Base-by-base conservation (phyloP, 2,888 invertebrate species). In the Drosophila merina region DNA sequence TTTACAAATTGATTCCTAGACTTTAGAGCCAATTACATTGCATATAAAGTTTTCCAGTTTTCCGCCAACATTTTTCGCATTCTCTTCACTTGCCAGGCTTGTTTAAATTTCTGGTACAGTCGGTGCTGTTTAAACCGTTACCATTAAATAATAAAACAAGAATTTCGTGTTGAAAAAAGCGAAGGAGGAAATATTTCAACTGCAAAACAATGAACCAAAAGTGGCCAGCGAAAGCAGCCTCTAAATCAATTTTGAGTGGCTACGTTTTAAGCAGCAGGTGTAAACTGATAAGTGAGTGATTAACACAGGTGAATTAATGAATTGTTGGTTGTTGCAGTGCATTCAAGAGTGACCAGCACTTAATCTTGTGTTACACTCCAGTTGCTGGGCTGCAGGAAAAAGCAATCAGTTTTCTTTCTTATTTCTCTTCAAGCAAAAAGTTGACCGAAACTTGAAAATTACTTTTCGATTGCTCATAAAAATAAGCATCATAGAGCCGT, bases 371-470 rank as follows among this genome's bases (percentile, higher is more conserved):
- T 70, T 59, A 70, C 70, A 70, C 70, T 70, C 71, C 55, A 70
- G 52, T 60, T 70, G 47, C 26, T 55, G 31, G 33, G 3, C 33
- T 33, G 12, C 36, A 40, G 40, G 51, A 66, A 52, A n/a, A 30
- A n/a, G 26, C n/a, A 31, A 30, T 45, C 44, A n/a, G 4, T 30
- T 12, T 12, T 48, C 8, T 8, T 4, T 40, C 30, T 4, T 5
- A 40, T 68, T 48, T 54, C 20, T 25, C 56, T 51, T 57, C 25
- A 26, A 38, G 20, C 20, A 44, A 66, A 69, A 69, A 86, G 86
- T 82, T 86, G 77, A 86, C 83, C 86, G 86, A 86, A 86, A 80
- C 86, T 82, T 79, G 75, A 77, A 79, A 79, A 83, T 64, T 63
- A 25, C 49, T 73, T 76, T 73, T 72, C 57, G 58, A 51, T 54